These are phyloP conservation scores for Schrankia costaestrigalis DNA, from an alignment of 2,888 invertebrate species.

Conservation along the genomic window DNA sequence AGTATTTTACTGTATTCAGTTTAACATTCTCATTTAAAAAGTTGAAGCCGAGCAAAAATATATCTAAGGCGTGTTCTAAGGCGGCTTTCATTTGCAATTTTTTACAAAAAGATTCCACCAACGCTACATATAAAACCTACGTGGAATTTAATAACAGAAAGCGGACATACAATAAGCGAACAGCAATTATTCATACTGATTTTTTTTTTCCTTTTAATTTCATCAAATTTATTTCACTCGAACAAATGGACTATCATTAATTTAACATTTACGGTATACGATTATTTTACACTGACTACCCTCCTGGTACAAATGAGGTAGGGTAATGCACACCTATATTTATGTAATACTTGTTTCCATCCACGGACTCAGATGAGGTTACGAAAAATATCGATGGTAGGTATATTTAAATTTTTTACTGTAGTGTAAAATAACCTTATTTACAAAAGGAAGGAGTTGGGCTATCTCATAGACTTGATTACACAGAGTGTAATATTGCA, in stretches of 20 bases:
- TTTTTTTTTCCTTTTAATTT: conserved; percentile 57
- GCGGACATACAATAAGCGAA: conserved; percentile 40
- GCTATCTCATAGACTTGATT: no score
- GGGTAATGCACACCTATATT: conserved; percentile 28
- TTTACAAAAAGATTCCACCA: conserved; percentile 18
- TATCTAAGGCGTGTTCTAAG: no score
- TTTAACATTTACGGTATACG: conserved; percentile 57
- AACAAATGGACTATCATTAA: conserved; percentile 59
- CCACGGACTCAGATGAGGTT: conserved; percentile 1
- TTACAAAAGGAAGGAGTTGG: no score
- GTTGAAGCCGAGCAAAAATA: no score
- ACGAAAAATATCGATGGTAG: no score
- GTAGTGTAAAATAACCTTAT: no score
- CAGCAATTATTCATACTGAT: conserved; percentile 47
- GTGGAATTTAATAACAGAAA: conserved; percentile 40
- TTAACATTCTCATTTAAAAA: no score
- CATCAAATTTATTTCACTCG: conserved; percentile 65
- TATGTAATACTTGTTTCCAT: conserved; percentile 5
- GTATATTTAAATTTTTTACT: no score
- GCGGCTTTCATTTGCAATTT: conserved; percentile 3
- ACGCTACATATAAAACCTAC: conserved; percentile 29
- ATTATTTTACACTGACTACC: conserved; percentile 43
- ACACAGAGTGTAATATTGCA: no score
- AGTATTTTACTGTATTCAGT: no score
- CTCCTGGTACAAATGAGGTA: conserved; percentile 32